Evolutionary conservation across 2,888 invertebrate species (phyloP).

Genomic region (Pycnomerus fuliginosus): DNA sequence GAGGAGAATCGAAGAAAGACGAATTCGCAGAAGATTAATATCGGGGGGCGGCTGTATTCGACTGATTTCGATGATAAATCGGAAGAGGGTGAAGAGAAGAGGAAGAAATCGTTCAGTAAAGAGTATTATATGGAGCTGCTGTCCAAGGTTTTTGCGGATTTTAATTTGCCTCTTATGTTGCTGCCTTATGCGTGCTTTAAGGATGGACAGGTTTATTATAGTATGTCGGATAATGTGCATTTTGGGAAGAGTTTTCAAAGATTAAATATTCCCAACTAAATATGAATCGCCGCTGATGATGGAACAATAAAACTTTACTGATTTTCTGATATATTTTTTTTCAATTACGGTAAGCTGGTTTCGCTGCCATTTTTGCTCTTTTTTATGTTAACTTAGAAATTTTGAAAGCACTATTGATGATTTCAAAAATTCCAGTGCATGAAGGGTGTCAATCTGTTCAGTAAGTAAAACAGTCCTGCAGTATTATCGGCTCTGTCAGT

Average conservation of each 20-base stretch:
- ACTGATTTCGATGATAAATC: not conserved
- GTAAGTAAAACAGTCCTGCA: too few species aligned
- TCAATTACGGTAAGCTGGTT: not conserved
- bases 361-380: too few species aligned
- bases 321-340: not conserved
- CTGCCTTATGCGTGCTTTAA: slow-evolving; percentile 45
- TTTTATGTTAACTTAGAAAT: too few species aligned
- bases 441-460: too few species aligned
- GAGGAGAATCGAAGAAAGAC: not conserved
- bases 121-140: slow-evolving; percentile 41
- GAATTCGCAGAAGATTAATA: too few species aligned
- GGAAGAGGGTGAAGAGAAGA: slow-evolving; percentile 12
- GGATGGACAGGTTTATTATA: slow-evolving; percentile 47
- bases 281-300: not conserved
- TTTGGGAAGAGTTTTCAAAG: slow-evolving; percentile 5
- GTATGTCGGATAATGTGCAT: slow-evolving; percentile 7
- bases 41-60: not conserved
- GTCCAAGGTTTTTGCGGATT: slow-evolving; percentile 38
- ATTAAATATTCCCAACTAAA: slow-evolving; percentile 10
- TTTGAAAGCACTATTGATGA: too few species aligned
- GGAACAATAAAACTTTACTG: too few species aligned
- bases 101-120: slow-evolving; percentile 31
- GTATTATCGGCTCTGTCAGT: too few species aligned
- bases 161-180: slow-evolving; percentile 36
- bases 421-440: too few species aligned